A percentile compares a stretch with the other conserved stretches of the same genome.
Conservation (phyloP, 1,140 invertebrate species). For the Pantala flavescens region DNA sequence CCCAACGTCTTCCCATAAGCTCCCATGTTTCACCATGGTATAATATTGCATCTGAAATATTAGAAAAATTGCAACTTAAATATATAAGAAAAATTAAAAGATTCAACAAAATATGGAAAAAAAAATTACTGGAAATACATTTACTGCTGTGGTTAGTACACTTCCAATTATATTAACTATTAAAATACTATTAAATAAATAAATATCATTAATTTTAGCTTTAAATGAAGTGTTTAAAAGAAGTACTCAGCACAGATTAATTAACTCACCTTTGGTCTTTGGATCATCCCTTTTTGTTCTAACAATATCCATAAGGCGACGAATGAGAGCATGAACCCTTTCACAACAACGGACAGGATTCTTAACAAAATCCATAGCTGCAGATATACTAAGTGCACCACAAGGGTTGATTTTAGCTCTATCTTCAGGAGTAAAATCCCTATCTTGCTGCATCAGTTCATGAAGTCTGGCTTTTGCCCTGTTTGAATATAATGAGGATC, state of each 20-base stretch:
- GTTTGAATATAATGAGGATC: slow-evolving; percentile 24
- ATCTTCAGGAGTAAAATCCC: slow-evolving; percentile 80
- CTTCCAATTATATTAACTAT: background rate
- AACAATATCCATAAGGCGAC: slow-evolving; percentile 75
- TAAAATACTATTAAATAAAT: too few species aligned
- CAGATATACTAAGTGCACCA: slow-evolving; percentile 70
- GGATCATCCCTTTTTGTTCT: slow-evolving; percentile 74
- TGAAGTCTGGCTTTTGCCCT: slow-evolving; percentile 93
- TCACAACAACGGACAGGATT: slow-evolving; percentile 93
- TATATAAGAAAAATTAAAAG: background rate
- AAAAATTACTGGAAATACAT: background rate
- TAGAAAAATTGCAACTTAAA: slow-evolving; percentile 12
- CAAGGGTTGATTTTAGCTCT: slow-evolving; percentile 80
- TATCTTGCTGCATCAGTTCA: slow-evolving; percentile 82
- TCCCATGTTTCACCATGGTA: slow-evolving; percentile 99
- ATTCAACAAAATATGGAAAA: slow-evolving; percentile 2
- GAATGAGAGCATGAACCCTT: slow-evolving; percentile 75
- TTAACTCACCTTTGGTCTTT: slow-evolving; percentile 62
- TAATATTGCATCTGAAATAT: slow-evolving; percentile 64
- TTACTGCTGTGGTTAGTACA: too few species aligned
- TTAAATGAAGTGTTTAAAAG: background rate
- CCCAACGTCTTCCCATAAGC: slow-evolving; percentile 93
- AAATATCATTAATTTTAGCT: too few species aligned
- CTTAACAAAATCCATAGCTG: slow-evolving; percentile 89
- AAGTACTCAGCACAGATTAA: background rate